Evolutionary conservation across 2,888 invertebrate genomes (phyloP).

Genomic region (Machimus atricapillus): DNA sequence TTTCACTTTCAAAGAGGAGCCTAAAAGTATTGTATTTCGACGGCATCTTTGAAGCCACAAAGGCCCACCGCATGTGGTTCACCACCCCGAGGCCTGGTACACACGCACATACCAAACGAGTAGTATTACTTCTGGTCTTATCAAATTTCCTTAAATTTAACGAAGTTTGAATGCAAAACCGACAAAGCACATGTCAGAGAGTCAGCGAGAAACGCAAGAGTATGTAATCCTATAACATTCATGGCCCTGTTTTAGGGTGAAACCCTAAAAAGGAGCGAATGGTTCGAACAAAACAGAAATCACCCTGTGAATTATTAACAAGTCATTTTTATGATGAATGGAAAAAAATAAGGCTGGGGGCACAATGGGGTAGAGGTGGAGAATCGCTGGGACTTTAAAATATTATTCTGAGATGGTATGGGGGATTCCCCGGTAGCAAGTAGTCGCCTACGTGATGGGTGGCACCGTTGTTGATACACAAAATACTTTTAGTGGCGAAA

Average conservation of each 20-base stretch:
- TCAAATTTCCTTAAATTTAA: neutral
- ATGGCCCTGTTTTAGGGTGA: neutral
- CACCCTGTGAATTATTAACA: constrained; percentile 42
- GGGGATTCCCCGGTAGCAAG: neutral
- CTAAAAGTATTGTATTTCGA: neutral
- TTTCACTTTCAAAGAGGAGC: neutral
- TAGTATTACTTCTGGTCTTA: neutral
- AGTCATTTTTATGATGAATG: constrained; percentile 43
- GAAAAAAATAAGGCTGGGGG: neutral
- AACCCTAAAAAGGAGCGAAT: constrained; percentile 3
- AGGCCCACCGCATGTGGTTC: neutral
- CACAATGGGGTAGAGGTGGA: neutral
- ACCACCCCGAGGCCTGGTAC: neutral
- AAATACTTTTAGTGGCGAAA: neutral
- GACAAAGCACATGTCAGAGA: constrained; percentile 5
- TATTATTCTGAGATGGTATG: neutral
- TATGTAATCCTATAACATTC: constrained; percentile 19
- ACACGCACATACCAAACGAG: neutral
- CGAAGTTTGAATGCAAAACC: neutral
- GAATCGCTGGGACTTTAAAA: neutral
- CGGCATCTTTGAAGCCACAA: neutral
- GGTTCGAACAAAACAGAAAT: constrained; percentile 27
- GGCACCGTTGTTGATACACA: constrained; percentile 1
- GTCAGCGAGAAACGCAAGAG: neutral
- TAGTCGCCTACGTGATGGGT: neutral